Evolutionary conservation across 2,797 vertebrate species (phyloP), one percentile per base, ranked within the genome.

Genomic region (Bovichtus diacanthus): DNA sequence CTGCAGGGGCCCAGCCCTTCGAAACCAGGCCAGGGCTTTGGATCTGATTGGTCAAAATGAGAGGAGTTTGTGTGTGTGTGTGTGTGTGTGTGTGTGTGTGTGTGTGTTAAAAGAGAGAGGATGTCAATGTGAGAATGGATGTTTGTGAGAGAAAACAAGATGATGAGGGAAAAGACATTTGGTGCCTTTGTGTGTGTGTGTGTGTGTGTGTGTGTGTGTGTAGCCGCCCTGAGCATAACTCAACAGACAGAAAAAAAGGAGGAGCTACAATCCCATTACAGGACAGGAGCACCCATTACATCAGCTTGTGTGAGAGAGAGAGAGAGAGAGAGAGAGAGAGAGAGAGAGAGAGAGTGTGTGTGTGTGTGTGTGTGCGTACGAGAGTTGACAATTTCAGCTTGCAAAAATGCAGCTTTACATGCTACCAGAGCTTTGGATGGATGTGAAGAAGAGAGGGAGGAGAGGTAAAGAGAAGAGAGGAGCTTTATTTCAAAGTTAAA

Each of bases 361-460:
- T 49, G 31, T 62, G 61, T 51, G 36, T n/a, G 56, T 31, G 25
- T n/a, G 59, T 18, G 31, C 39, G 43, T 41, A 34, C 31, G 34
- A 23, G 41, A 53, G 87, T 90, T 90, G 87, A 84, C 63, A 60
- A 56, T 85, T 80, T 80, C 67, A 84, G 80, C 82, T 90, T 87
- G 84, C 86, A 50, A n/a, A 46, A 38, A 7, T 51, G 27, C 3
- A 51, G 44, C 53, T 60, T 51, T 21, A 18, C 60, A 63, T 60
- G 55, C 58, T 74, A 49, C 4, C 12, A 51, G 51, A 47, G 38
- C 47, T 27, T 9, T 50, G 11, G 18, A 49, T 18, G 13, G 27
- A 55, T 15, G 16, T 58, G 27, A 27, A 36, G 29, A 39, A 9
- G 31, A 43, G 18, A 25, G 23, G n/a, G n/a, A n/a, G n/a, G n/a